A percentile compares a stretch with the other conserved stretches of the same genome.
Conservation (phyloP, 2,888 invertebrate genomes). For the Beris morrisii region DNA sequence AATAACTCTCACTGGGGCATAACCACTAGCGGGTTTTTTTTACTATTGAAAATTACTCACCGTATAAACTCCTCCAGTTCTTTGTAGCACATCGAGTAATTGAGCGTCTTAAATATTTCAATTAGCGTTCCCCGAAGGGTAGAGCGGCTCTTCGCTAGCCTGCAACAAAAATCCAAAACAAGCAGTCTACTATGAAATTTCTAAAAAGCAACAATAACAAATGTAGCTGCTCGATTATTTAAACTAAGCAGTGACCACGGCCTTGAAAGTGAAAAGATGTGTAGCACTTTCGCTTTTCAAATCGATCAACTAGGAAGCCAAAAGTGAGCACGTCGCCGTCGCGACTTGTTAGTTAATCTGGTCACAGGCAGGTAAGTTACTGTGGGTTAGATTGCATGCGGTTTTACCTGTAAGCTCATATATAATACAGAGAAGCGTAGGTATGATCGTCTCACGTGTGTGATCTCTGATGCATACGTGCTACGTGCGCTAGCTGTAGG, state of each 20-base stretch:
- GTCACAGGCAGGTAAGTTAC: conserved; percentile 2
- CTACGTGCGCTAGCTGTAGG: too few species aligned
- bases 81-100: too few species aligned
- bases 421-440: too few species aligned
- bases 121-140: too few species aligned
- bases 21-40: background rate
- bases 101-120: too few species aligned
- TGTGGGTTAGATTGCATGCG: conserved; percentile 9
- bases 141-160: too few species aligned
- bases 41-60: conserved; percentile 12
- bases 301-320: conserved; percentile 14
- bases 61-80: conserved; percentile 12
- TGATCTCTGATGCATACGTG: too few species aligned
- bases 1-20: conserved; percentile 22
- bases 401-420: background rate
- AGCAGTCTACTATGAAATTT: background rate
- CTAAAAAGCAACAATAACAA: background rate
- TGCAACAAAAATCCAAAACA: too few species aligned
- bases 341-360: too few species aligned
- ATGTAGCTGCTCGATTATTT: background rate
- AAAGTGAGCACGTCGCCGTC: background rate
- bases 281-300: conserved; percentile 33
- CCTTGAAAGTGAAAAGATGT: conserved; percentile 34
- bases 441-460: too few species aligned
- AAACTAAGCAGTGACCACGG: conserved; percentile 26